Evolutionary conservation across 2,888 invertebrate genomes (phyloP), one percentile per base, ranked within the genome.

Genomic region (Monopis laevigella): DNA sequence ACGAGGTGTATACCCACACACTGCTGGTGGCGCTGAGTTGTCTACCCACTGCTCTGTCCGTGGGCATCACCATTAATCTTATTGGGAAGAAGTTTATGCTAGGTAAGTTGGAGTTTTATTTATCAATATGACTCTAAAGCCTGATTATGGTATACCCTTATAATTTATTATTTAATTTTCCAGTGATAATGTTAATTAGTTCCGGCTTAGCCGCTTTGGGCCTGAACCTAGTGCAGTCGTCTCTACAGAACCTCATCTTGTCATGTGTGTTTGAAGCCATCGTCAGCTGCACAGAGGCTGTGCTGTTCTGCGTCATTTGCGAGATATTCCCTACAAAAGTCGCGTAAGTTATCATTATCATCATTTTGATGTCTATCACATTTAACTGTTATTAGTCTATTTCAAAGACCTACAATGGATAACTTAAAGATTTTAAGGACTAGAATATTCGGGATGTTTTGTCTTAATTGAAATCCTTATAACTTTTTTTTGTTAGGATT

Each of bases 251-350:
- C 53, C 58, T 85, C 39, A 53, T 83, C 13, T 59, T 85, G 24
- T 84, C 84, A 10, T 84, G 84, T 47, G 62, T 84, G 41, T 85
- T 85, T 47, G 85, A 85, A 53, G 82, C 85, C 41, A 72, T 85
- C 51, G 82, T 84, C 52, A 83, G 84, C 58, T 83, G 84, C 58
- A 81, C 84, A 0, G 85, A 85, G 54, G 82, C 85, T 0, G 84
- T 85, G 18, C 67, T 86, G 3, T 85, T 85, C 58, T 84, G 85
- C 49, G 82, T 84, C 43, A 83, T 84, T 39, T 84, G 84, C 48
- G 85, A 85, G 56, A 75, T 85, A 51, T 85, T 85, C 55, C 83
- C 83, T 4, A 82, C 82, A 7, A 78, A 82, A 70, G 72, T 81
- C 16, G 81, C 78, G 81, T 82, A 46, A 74, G 77, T 72, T 50